Conservation (phyloP, 2,888 invertebrate genomes). For the Leucania comma region DNA sequence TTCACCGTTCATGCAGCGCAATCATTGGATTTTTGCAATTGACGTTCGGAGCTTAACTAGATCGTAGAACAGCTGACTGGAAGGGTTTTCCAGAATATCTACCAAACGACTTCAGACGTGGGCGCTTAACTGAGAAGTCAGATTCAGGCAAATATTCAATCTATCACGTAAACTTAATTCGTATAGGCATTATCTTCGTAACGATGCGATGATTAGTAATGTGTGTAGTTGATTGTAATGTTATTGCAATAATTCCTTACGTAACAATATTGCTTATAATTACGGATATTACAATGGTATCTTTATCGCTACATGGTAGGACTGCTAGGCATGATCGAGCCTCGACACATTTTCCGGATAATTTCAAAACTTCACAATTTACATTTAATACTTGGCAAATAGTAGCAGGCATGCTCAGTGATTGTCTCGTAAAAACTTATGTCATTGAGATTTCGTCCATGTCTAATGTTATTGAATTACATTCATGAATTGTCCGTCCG, state of each 20-base stretch:
- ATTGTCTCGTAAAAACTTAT: slow-evolving; percentile 32
- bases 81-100: slow-evolving; percentile 29
- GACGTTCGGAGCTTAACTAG: slow-evolving; percentile 58
- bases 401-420: slow-evolving; percentile 15
- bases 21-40: slow-evolving; percentile 56
- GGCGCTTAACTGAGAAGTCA: slow-evolving; percentile 34
- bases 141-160: slow-evolving; percentile 39
- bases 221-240: slow-evolving; percentile 42
- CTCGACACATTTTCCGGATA: slow-evolving; percentile 23
- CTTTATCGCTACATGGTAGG: slow-evolving; percentile 43
- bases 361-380: slow-evolving; percentile 24
- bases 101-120: slow-evolving; percentile 28
- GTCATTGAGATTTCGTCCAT: slow-evolving; percentile 50
- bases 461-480: slow-evolving; percentile 51
- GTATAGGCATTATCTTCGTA: slow-evolving; percentile 21
- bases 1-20: slow-evolving; percentile 17
- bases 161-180: slow-evolving; percentile 20
- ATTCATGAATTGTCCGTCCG: slow-evolving; percentile 24
- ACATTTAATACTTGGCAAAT: slow-evolving; percentile 27
- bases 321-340: slow-evolving; percentile 26
- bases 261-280: slow-evolving; percentile 52
- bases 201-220: slow-evolving; percentile 31
- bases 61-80: slow-evolving; percentile 11
- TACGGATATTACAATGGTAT: slow-evolving; percentile 47
- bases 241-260: slow-evolving; percentile 59